Percentiles rank a stretch among this genome's conserved stretches.
Conservation (phyloP, 2,888 invertebrate genomes). For the Meganola albula region DNA sequence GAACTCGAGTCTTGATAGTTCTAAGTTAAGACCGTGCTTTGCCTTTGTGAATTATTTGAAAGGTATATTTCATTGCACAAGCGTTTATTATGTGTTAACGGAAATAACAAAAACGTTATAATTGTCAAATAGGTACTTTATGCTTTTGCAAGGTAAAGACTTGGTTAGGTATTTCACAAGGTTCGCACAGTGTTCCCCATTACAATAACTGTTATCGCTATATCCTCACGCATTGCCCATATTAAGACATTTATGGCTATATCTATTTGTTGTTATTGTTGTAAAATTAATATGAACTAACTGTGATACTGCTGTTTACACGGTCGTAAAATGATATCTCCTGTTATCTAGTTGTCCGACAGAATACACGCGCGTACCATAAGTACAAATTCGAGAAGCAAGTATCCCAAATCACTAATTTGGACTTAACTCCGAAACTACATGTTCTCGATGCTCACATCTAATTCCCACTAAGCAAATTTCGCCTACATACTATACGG, state of each 20-base stretch:
- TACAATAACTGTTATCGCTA: too few species aligned
- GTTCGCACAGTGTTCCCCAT: conserved; percentile 18
- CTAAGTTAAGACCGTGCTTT: conserved; percentile 68
- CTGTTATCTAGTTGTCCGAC: conserved; percentile 17
- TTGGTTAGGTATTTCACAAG: conserved; percentile 22
- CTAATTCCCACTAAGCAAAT: conserved; percentile 13
- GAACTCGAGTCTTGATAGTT: conserved; percentile 73
- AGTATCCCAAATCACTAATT: conserved; percentile 33
- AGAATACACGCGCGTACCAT: too few species aligned
- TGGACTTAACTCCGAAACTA: conserved; percentile 20
- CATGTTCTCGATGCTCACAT: conserved; percentile 24
- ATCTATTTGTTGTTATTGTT: too few species aligned
- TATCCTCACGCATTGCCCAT: too few species aligned
- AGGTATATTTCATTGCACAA: conserved; percentile 65
- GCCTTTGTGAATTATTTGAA: conserved; percentile 72
- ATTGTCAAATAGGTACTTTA: conserved; percentile 39
- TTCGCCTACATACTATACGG: conserved; percentile 12
- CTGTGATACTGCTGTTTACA: conserved; percentile 16
- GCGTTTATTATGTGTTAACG: conserved; percentile 52
- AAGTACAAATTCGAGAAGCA: too few species aligned
- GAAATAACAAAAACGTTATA: conserved; percentile 51
- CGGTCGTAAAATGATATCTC: conserved; percentile 22
- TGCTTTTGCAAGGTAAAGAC: conserved; percentile 34
- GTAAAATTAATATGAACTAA: too few species aligned
- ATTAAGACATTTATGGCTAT: too few species aligned